Evolutionary conservation across 1,140 invertebrate genomes (phyloP), one percentile per base, ranked within the genome.

Genomic region (Thaumatotibia leucotreta): DNA sequence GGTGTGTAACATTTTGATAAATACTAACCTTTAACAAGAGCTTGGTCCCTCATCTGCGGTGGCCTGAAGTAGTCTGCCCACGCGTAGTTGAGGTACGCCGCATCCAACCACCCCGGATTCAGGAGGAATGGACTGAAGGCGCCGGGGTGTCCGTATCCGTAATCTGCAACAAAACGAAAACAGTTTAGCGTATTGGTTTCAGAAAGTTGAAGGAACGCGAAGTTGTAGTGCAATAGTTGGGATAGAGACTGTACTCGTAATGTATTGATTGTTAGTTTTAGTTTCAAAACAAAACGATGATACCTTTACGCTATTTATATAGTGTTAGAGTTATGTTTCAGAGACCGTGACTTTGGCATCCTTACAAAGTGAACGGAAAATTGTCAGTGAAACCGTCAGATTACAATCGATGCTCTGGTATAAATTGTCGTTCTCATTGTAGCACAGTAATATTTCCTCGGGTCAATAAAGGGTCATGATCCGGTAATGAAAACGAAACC

Each of bases 21-120:
- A 49, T 75, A 69, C 78, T 91, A 90, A 95, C 94, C 92, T 95
- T 94, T 92, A 66, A 93, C 74, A 72, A 95, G 86, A 71, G 89
- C 67, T 77, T 91, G 84, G 73, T 92, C 88, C 64, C 91, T 86
- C 62, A 92, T 75, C 67, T 88, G 85, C 0, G 91, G 91, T 64
- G 76, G 92, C 81, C 86, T 92, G 88, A 93, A 93, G 88, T 91
- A 94, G 80, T 94, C 95, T n/a, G 92, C 93, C 92, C 95, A 95
- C 2, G 95, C 93, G 78, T 95, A 95, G 70, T 93, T 92, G 79
- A 96, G 92, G 79, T 96, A 96, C 0, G 95, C 93, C 1, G 95
- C 93, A 68, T 96, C 96, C 61, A 96, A 82, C 95, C 95, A 96
- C 8, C 93, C 93, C 0, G 95, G 94, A 68, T 94, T 95, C 14